A percentile compares a stretch with the other conserved stretches of the same genome.
Evolutionary conservation across 2,888 invertebrate genomes (phyloP).

Genomic region (Rhagonycha fulva): DNA sequence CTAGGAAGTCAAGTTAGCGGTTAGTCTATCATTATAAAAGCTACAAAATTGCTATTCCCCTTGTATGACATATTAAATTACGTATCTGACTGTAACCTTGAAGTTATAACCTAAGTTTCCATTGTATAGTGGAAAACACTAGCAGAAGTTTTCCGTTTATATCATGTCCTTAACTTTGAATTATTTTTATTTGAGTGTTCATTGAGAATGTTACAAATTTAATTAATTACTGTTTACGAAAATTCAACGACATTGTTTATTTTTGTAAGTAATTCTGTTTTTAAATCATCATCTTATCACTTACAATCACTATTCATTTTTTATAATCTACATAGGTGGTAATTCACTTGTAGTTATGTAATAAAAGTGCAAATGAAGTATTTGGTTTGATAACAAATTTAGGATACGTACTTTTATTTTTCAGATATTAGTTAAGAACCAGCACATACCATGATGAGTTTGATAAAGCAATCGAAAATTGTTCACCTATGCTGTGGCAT

Average conservation of each 20-base stretch:
- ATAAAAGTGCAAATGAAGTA: not conserved
- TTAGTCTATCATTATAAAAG: no score
- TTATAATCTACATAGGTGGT: not conserved
- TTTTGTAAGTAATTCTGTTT: not conserved
- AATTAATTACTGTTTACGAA: not conserved
- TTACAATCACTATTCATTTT: not conserved
- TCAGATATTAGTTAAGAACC: conserved; percentile 6
- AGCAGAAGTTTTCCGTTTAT: not conserved
- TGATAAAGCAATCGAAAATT: conserved; percentile 69
- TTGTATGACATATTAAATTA: no score
- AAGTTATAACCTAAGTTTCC: not conserved
- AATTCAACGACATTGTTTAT: not conserved
- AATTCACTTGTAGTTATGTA: not conserved
- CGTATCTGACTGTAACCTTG: not conserved
- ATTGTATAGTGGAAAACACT: not conserved
- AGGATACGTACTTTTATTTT: not conserved
- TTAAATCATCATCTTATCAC: not conserved
- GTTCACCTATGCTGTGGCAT: conserved; percentile 81
- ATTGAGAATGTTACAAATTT: not conserved
- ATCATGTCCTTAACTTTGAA: not conserved
- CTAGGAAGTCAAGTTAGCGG: no score
- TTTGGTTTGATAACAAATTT: not conserved
- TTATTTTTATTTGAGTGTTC: not conserved
- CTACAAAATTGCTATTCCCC: no score
- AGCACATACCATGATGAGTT: conserved; percentile 29